These are phyloP conservation scores for Rhagoletis zephyria DNA, from an alignment of 1,140 invertebrate species.

Conservation along the genomic window DNA sequence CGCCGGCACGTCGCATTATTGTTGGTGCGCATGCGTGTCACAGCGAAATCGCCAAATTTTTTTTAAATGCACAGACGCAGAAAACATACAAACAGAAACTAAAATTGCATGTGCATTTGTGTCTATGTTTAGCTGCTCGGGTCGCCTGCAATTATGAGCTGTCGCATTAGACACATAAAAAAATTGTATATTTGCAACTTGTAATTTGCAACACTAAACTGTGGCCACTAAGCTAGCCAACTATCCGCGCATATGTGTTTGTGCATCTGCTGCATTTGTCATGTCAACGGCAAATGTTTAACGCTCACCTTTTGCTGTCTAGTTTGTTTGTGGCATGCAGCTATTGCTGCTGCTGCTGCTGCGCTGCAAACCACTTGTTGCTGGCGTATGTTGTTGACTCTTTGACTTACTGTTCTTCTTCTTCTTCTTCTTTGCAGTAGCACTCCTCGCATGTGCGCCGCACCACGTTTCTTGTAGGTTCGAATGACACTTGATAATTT, in stretches of 20 bases:
- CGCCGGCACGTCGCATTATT: neutral
- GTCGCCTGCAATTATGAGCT: neutral
- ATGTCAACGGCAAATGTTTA: neutral
- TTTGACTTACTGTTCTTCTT: neutral
- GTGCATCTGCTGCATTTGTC: neutral
- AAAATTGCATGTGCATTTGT: too few species aligned
- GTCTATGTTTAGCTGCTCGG: neutral
- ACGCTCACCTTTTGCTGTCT: neutral
- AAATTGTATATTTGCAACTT: constrained; percentile 2
- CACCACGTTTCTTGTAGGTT: constrained; percentile 1
- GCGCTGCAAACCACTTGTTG: neutral
- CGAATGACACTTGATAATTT: constrained; percentile 21
- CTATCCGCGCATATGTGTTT: neutral
- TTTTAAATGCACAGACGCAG: neutral
- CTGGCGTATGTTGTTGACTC: neutral
- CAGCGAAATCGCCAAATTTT: neutral
- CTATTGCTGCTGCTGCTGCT: too few species aligned
- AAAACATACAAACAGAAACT: neutral
- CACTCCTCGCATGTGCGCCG: neutral
- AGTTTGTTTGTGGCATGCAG: neutral
- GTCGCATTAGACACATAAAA: neutral
- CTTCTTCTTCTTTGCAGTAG: neutral
- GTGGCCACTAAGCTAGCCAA: neutral
- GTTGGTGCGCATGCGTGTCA: neutral
- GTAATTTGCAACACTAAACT: constrained; percentile 48